Evolutionary conservation across 2,888 invertebrate species (phyloP), one percentile per base, ranked within the genome.

Genomic region (Elaeidobius kamerunicus): DNA sequence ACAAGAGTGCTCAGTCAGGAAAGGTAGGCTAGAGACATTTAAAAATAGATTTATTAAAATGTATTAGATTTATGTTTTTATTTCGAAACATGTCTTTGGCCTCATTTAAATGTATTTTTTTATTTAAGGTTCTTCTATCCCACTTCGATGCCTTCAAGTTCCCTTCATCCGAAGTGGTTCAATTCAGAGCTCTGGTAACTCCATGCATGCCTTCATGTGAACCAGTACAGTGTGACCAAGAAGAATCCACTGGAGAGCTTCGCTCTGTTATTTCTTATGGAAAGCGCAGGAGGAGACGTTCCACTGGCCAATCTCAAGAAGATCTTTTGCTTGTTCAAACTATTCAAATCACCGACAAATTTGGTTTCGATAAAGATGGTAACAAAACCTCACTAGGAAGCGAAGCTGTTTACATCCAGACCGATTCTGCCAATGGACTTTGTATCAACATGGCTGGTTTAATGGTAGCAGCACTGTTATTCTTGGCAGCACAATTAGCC

Each of bases 101-200:
- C 27, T 20, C 14, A 5, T 11, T 18, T 38, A n/a, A 18, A 18
- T n/a, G 3, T 3, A 15, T n/a, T 23, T 30, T 41, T 17, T 30
- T 34, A n/a, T 74, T 75, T 39, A 81, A 89, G 86, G 83, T 89
- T 64, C 77, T 94, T 57, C 76, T 92, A 56, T 92, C 93, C 45
- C 88, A 91, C 75, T 94, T 95, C 76, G 94, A 94, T 73, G 94
- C 94, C 28, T 95, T 95, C 82, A 94, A 95, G 74, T 95, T 95
- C 79, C 94, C 94, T 35, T 92, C 92, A 42, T 92, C 92, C 11
- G 93, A 94, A 71, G 88, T 92, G 38, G 94, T 95, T 1, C 94
- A 94, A 71, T 95, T 95, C 84, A 84, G 93, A 58, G 94, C 94
- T n/a, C 74, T 94, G 67, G 93, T 95, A 30, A 93, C 93, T 2